Evolutionary conservation across 1,140 invertebrate genomes (phyloP).

Genomic region (Neocloeon triangulifer): DNA sequence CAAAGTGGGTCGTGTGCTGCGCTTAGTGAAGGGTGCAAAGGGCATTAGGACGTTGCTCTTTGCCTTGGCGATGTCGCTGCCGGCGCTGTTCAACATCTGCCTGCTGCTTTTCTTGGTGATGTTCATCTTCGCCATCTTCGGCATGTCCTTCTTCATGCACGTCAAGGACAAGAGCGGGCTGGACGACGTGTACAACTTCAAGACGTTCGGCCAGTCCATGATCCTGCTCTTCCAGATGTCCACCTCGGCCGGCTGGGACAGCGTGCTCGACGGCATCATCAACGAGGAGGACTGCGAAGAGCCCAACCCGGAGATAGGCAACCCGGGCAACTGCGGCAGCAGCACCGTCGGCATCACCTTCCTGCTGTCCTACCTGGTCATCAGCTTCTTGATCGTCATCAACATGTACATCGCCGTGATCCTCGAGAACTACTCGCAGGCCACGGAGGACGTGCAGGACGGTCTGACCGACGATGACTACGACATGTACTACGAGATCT

Average conservation of each 20-base stretch:
- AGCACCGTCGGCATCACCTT: conserved; percentile 84
- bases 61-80: conserved; percentile 92
- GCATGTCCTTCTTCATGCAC: conserved; percentile 99
- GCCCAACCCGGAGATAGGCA: conserved; percentile 65
- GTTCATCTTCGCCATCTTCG: conserved; percentile 98
- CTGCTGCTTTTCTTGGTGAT: conserved; percentile 92
- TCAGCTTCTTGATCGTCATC: conserved; percentile 94
- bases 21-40: conserved; percentile 92
- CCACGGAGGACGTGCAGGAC: conserved; percentile 95
- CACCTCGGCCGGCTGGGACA: conserved; percentile 93
- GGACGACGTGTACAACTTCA: conserved; percentile 95
- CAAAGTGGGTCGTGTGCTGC: conserved; percentile 88
- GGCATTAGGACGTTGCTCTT: conserved; percentile 92
- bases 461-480: conserved; percentile 96
- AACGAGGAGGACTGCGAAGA: conserved; percentile 80
- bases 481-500: conserved; percentile 99
- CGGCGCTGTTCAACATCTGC: conserved; percentile 96
- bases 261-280: conserved; percentile 85
- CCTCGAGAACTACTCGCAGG: conserved; percentile 94
- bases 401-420: conserved; percentile 99
- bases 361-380: conserved; percentile 86
- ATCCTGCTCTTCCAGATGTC: conserved; percentile 97
- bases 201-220: conserved; percentile 96
- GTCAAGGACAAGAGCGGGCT: conserved; percentile 82
- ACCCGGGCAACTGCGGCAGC: conserved; percentile 76